phyloP scores from a whole-genome alignment of 2,888 invertebrate species.

The Agrochola macilenta region DNA sequence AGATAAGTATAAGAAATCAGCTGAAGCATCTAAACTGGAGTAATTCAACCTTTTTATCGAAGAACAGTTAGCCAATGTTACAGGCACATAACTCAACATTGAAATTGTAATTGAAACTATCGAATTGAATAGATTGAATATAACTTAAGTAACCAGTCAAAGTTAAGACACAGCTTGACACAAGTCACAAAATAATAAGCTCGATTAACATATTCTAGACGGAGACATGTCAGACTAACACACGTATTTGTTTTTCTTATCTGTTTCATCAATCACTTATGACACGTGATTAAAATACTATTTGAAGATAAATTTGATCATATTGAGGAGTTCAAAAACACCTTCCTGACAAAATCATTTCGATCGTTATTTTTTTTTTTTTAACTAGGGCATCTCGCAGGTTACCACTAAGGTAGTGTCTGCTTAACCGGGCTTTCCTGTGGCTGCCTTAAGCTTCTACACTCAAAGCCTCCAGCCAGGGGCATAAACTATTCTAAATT shows the following conservation, averaged over 20 bases:
- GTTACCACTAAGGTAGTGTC: too few relatives aligned
- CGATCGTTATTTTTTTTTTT: too few relatives aligned
- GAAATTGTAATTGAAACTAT: slow-evolving; percentile 17
- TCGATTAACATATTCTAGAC: neutral
- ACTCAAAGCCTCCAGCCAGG: too few relatives aligned
- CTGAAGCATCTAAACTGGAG: slow-evolving; percentile 35
- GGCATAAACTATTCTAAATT: too few relatives aligned
- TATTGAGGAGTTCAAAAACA: slow-evolving; percentile 1
- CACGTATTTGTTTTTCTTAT: neutral
- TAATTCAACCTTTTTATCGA: slow-evolving; percentile 14
- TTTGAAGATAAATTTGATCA: neutral
- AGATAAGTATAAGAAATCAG: slow-evolving; percentile 17
- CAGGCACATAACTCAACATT: neutral
- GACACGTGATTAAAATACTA: slow-evolving; percentile 8
- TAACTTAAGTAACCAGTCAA: neutral
- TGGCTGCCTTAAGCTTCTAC: too few relatives aligned
- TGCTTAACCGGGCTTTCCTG: too few relatives aligned
- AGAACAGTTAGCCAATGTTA: slow-evolving; percentile 35
- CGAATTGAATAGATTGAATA: slow-evolving; percentile 1
- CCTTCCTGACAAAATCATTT: slow-evolving; percentile 21
- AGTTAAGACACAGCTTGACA: neutral
- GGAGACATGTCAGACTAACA: neutral
- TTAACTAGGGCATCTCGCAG: too few relatives aligned
- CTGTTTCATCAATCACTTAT: neutral
- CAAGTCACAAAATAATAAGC: slow-evolving; percentile 10